A percentile compares a stretch with the other conserved stretches of the same genome.
Conservation (phyloP, 2,888 invertebrate genomes). For the Spilosoma lubricipeda region DNA sequence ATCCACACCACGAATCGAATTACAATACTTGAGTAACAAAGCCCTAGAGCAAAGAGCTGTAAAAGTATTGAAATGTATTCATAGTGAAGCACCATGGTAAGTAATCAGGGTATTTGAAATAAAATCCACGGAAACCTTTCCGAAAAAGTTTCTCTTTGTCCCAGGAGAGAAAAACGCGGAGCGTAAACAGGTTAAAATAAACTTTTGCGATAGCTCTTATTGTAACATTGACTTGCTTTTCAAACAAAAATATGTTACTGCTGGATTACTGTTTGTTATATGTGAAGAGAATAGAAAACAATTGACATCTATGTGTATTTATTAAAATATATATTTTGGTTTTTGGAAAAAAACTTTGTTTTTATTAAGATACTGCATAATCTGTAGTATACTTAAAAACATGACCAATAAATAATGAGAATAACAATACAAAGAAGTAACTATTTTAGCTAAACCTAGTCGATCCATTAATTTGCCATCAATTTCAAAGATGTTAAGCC, state of each 20-base stretch:
- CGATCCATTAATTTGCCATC: not conserved
- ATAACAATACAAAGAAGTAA: not conserved
- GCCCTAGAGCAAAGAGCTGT: constrained; percentile 39
- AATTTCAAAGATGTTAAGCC: not conserved
- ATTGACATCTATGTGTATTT: not conserved
- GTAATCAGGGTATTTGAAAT: constrained; percentile 63
- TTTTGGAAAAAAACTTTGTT: not conserved
- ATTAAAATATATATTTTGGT: not conserved
- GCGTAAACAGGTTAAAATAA: constrained; percentile 69
- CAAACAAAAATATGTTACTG: constrained; percentile 28
- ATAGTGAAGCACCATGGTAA: constrained; percentile 60
- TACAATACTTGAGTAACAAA: constrained; percentile 37
- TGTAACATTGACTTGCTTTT: constrained; percentile 46
- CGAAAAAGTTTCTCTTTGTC: constrained; percentile 59
- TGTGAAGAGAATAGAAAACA: not conserved
- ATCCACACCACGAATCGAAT: constrained; percentile 29
- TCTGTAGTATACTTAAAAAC: not conserved
- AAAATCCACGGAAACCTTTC: constrained; percentile 67
- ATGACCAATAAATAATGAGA: not conserved
- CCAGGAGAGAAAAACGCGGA: constrained; percentile 55
- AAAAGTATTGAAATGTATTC: constrained; percentile 73
- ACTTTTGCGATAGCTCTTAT: constrained; percentile 59
- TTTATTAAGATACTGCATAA: not conserved
- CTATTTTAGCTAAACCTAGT: too few relatives aligned
- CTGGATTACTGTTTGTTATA: constrained; percentile 15